Evolutionary conservation across 2,888 invertebrate genomes (phyloP).

Genomic region (Tachina grossa): DNA sequence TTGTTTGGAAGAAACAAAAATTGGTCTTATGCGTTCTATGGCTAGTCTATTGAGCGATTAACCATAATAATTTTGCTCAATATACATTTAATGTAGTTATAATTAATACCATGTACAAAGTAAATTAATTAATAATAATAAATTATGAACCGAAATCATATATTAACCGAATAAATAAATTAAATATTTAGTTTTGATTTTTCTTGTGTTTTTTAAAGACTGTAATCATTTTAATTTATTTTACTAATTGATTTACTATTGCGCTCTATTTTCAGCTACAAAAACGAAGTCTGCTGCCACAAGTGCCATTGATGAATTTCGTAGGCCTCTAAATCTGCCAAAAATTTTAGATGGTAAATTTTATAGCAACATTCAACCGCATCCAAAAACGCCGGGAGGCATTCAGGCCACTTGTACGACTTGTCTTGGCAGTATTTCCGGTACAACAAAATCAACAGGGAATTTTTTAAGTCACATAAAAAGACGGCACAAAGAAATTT

Average conservation of each 20-base stretch:
- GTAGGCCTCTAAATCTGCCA: slow-evolving; percentile 76
- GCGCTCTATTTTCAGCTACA: slow-evolving; percentile 49
- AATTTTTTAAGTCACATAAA: slow-evolving; percentile 80
- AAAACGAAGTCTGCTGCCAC: slow-evolving; percentile 35
- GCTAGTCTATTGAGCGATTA: slow-evolving; percentile 74
- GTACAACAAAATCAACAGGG: slow-evolving; percentile 80
- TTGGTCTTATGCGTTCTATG: slow-evolving; percentile 74
- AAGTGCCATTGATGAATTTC: slow-evolving; percentile 73
- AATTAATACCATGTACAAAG: slow-evolving; percentile 57
- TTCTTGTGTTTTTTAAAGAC: slow-evolving; percentile 25
- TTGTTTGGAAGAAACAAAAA: slow-evolving; percentile 76
- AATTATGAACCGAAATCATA: slow-evolving; percentile 38
- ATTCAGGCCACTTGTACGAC: slow-evolving; percentile 81
- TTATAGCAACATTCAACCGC: slow-evolving; percentile 79
- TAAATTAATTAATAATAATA: slow-evolving; percentile 40
- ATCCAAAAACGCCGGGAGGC: slow-evolving; percentile 79
- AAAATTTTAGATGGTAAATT: slow-evolving; percentile 80
- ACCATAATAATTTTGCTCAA: neutral
- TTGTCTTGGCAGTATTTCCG: slow-evolving; percentile 78
- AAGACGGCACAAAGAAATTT: slow-evolving; percentile 78
- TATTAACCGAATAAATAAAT: slow-evolving; percentile 13
- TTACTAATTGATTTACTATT: slow-evolving; percentile 59
- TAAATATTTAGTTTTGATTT: slow-evolving; percentile 28
- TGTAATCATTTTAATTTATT: slow-evolving; percentile 11
- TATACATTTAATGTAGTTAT: slow-evolving; percentile 8